These are phyloP conservation scores for Periophthalmus modestus DNA, from an alignment of 2,113 vertebrate genomes.

Conservation along the genomic window DNA sequence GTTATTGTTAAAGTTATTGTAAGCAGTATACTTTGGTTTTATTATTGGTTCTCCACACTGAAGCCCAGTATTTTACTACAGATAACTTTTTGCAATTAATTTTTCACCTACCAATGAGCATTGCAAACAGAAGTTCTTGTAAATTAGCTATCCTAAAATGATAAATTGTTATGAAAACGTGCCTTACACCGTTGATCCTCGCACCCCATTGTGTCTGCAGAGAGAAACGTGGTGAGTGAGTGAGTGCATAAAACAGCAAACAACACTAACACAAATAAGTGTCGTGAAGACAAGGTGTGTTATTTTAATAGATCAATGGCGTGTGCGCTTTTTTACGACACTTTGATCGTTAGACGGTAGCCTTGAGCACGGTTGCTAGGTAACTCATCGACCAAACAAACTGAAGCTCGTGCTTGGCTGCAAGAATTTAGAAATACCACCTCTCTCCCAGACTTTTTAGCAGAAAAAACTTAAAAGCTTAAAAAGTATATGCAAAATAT, in stretches of 20 bases:
- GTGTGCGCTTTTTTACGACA: background rate
- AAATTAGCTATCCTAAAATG: background rate
- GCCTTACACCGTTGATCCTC: background rate
- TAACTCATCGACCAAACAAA: conserved; percentile 65
- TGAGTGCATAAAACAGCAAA: background rate
- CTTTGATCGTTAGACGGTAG: conserved; percentile 7
- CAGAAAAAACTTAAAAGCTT: background rate
- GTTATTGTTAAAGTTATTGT: too few species aligned
- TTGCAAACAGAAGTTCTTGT: background rate
- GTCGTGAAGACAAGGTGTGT: background rate
- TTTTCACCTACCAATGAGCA: background rate
- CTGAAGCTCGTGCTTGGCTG: background rate
- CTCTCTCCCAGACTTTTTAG: background rate
- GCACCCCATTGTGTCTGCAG: background rate
- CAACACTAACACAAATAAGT: background rate
- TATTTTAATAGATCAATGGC: too few species aligned
- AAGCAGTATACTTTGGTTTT: too few species aligned
- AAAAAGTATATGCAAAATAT: background rate
- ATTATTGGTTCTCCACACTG: background rate
- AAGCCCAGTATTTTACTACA: background rate
- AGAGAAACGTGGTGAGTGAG: background rate
- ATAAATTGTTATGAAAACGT: background rate
- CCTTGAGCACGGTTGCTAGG: conserved; percentile 50
- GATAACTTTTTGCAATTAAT: background rate
- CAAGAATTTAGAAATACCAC: background rate